These are phyloP conservation scores for Callinectes sapidus DNA, from an alignment of 2,888 invertebrate species.

Conservation along the genomic window DNA sequence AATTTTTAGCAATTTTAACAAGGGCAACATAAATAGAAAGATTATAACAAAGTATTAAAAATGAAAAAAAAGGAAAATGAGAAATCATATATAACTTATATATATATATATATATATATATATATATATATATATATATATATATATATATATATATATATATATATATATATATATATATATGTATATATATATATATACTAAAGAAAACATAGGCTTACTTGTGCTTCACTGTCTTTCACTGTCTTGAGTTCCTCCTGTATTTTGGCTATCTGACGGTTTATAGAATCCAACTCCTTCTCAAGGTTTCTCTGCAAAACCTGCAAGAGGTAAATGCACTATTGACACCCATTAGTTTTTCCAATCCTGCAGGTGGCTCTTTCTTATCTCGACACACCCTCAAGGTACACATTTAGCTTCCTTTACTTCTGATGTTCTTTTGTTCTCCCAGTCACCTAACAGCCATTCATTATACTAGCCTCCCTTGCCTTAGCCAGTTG, in stretches of 20 bases:
- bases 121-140: conserved; percentile 42
- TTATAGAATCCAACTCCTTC: conserved; percentile 70
- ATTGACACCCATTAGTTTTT: conserved; percentile 18
- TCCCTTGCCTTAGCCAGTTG: neutral
- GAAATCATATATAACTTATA: conserved; percentile 19
- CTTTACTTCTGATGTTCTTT: neutral
- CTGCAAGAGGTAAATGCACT: conserved; percentile 61
- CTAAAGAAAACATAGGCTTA: conserved; percentile 49
- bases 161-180: conserved; percentile 29
- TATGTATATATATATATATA: conserved; percentile 40
- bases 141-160: conserved; percentile 31
- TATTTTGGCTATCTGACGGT: conserved; percentile 68
- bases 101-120: conserved; percentile 31
- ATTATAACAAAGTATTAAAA: neutral
- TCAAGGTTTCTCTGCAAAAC: conserved; percentile 68
- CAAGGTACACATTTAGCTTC: neutral
- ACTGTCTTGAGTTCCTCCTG: conserved; percentile 69
- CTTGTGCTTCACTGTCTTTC: conserved; percentile 69
- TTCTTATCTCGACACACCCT: neutral
- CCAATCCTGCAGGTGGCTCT: neutral
- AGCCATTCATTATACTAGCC: neutral
- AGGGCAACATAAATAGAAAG: conserved; percentile 10
- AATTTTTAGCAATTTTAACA: conserved; percentile 11
- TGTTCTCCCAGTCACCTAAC: neutral
- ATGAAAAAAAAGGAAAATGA: neutral